Conservation (phyloP, 2,888 invertebrate species). For the Sarcophaga caerulescens region DNA sequence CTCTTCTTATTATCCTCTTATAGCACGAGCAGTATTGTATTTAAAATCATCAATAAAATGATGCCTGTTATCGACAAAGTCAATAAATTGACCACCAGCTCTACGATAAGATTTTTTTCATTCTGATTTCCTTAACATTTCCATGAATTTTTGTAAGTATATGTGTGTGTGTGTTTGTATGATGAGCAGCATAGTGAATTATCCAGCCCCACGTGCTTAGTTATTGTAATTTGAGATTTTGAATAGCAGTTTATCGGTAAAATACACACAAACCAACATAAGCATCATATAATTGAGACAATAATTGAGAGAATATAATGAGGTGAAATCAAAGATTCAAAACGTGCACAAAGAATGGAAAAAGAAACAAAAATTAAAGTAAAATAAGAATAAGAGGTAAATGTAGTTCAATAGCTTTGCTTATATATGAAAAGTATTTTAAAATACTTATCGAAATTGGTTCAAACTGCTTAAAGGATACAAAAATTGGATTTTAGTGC, state of each 20-base stretch:
- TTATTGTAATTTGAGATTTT: constrained; percentile 18
- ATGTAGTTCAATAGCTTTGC: too few species aligned
- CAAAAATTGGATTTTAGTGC: too few species aligned
- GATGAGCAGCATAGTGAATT: not conserved
- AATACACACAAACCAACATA: not conserved
- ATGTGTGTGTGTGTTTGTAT: not conserved
- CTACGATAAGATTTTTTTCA: constrained; percentile 13
- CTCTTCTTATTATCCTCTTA: constrained; percentile 10
- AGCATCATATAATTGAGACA: not conserved
- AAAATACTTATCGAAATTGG: too few species aligned
- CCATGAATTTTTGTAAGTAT: constrained; percentile 3
- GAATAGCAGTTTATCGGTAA: not conserved
- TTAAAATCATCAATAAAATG: constrained; percentile 43
- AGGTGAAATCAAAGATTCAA: not conserved
- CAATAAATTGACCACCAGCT: constrained; percentile 42
- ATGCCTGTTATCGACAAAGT: constrained; percentile 33
- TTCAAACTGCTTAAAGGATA: too few species aligned
- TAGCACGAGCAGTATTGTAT: not conserved
- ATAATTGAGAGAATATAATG: not conserved
- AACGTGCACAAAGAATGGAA: not conserved
- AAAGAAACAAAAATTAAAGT: too few species aligned
- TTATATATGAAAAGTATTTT: too few species aligned
- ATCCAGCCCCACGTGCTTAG: constrained; percentile 11
- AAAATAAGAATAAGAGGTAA: too few species aligned
- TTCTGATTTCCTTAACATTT: not conserved